Evolutionary conservation across 2,113 vertebrate genomes (phyloP).

Genomic region (Actenoides lindsayi): DNA sequence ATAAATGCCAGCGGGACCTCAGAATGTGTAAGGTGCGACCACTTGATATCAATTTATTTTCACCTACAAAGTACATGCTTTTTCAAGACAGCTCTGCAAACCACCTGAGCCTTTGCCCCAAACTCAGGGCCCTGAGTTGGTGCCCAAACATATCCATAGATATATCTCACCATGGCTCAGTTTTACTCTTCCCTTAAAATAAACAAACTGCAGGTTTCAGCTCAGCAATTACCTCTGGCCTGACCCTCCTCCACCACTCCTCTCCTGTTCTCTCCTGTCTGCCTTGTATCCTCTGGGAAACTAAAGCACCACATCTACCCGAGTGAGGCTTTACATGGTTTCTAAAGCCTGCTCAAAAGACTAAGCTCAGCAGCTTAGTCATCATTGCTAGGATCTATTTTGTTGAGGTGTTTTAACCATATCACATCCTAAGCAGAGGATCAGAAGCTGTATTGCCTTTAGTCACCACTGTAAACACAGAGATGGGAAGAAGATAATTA

Average conservation of each 20-base stretch:
- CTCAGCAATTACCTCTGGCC: neutral
- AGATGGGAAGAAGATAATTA: neutral
- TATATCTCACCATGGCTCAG: neutral
- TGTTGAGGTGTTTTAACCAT: neutral
- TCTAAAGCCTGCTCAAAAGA: neutral
- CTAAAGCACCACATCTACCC: neutral
- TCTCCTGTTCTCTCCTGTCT: neutral
- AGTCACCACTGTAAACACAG: neutral
- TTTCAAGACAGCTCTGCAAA: neutral
- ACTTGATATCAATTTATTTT: neutral
- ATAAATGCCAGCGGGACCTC: neutral
- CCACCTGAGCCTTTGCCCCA: neutral
- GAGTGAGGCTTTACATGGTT: neutral
- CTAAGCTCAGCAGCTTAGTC: neutral
- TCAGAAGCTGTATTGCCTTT: neutral
- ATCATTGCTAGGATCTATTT: neutral
- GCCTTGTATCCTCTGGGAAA: neutral
- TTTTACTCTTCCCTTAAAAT: neutral
- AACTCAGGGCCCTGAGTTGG: neutral
- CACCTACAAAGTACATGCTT: neutral
- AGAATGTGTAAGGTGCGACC: neutral
- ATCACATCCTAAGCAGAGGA: neutral
- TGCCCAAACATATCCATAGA: neutral
- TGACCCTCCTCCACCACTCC: accelerated
- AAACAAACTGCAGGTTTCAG: neutral